Percentiles rank a stretch among this genome's conserved stretches.
Evolutionary conservation across 2,888 invertebrate species (phyloP).

Genomic region (Drosophila dives): DNA sequence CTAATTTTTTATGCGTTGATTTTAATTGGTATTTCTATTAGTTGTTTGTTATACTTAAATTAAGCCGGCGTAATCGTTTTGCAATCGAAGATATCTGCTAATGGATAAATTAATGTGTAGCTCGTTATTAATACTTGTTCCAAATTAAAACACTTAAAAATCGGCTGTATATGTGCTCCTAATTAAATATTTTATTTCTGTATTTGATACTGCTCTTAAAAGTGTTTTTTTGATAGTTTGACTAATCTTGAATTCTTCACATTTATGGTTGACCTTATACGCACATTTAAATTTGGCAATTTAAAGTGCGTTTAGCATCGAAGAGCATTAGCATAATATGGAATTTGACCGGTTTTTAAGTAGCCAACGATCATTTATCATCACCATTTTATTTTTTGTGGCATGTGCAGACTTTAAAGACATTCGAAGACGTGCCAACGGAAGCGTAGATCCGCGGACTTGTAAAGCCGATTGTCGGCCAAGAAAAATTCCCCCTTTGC

Average conservation of each 20-base stretch:
- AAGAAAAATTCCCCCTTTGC: slow-evolving; percentile 14
- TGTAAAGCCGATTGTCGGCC: slow-evolving; percentile 8
- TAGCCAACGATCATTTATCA: slow-evolving; percentile 44
- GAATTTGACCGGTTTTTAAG: slow-evolving; percentile 15
- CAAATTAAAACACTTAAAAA: not conserved
- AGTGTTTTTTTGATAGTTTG: slow-evolving; percentile 4
- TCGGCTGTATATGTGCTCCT: not conserved
- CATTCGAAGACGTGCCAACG: slow-evolving; percentile 42
- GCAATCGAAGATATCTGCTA: slow-evolving; percentile 28
- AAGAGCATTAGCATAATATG: slow-evolving; percentile 27
- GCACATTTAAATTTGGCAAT: slow-evolving; percentile 33
- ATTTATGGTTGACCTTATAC: slow-evolving; percentile 46
- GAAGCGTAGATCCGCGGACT: slow-evolving; percentile 41
- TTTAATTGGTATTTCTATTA: slow-evolving; percentile 47
- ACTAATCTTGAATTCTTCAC: slow-evolving; percentile 11
- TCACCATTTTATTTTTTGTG: not conserved
- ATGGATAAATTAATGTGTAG: slow-evolving; percentile 42
- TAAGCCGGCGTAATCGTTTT: slow-evolving; percentile 5
- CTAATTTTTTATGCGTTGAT: slow-evolving; percentile 55
- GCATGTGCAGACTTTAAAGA: slow-evolving; percentile 20
- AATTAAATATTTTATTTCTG: not conserved
- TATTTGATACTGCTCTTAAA: not conserved
- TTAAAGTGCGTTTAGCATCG: slow-evolving; percentile 30
- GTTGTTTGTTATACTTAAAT: slow-evolving; percentile 7
- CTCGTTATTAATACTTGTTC: not conserved